Percentiles rank a stretch among this genome's conserved stretches.
phyloP scores from a whole-genome alignment of 2,113 vertebrate genomes.

The Siphamia tubifer region DNA sequence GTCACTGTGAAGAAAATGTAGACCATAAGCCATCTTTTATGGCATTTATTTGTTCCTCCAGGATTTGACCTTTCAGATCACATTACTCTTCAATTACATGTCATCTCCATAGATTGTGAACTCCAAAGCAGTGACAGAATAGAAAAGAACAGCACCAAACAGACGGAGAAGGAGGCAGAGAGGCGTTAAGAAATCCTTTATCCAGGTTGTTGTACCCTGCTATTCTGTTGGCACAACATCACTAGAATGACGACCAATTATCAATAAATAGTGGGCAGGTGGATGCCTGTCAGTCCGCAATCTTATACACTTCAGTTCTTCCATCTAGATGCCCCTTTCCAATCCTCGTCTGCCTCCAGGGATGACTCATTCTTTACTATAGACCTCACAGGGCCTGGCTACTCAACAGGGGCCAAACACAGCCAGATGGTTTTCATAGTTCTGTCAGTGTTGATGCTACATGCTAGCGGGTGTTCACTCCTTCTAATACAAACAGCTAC shows the following conservation, averaged over 20 bases:
- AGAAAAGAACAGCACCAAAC: slow-evolving; percentile 7
- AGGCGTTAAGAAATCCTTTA: slow-evolving; percentile 14
- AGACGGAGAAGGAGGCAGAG: background rate
- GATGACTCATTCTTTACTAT: background rate
- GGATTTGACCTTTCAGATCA: slow-evolving; percentile 35
- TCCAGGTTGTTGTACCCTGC: slow-evolving; percentile 27
- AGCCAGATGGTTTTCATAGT: slow-evolving; percentile 59
- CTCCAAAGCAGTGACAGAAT: slow-evolving; percentile 4
- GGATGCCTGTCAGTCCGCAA: slow-evolving; percentile 22
- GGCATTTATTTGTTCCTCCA: slow-evolving; percentile 14
- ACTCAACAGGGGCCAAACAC: slow-evolving; percentile 9
- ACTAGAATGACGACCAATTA: slow-evolving; percentile 60
- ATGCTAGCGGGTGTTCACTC: slow-evolving; percentile 14
- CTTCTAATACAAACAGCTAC: slow-evolving; percentile 40
- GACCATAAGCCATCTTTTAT: background rate
- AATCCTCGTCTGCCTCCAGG: background rate
- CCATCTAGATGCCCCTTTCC: background rate
- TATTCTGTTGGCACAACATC: slow-evolving; percentile 48
- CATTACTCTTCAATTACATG: slow-evolving; percentile 20
- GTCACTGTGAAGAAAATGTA: slow-evolving; percentile 10
- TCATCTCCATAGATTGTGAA: slow-evolving; percentile 6
- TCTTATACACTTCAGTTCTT: slow-evolving; percentile 3
- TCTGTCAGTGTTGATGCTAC: slow-evolving; percentile 40
- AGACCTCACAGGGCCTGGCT: background rate
- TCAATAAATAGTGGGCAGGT: slow-evolving; percentile 47